Conservation (phyloP, 2,888 invertebrate species). For the Nephrocerus scutellatus region DNA sequence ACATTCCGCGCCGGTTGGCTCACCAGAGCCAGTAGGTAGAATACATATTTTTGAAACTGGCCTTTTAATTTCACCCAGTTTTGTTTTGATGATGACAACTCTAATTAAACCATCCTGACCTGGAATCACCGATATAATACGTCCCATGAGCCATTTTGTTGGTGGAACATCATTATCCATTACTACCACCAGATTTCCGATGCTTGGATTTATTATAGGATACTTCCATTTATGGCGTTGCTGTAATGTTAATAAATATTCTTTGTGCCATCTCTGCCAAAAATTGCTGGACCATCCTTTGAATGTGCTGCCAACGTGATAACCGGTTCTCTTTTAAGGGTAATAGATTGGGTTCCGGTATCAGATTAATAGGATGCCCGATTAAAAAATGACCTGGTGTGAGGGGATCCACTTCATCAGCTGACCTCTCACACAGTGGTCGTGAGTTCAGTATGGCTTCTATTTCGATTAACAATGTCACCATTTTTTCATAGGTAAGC, state of each 20-base stretch:
- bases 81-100: constrained; percentile 7
- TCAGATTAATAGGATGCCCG: constrained; percentile 11
- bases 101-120: constrained; percentile 9
- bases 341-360: constrained; percentile 12
- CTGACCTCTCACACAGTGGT: constrained; percentile 2
- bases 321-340: constrained; percentile 8
- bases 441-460: constrained; percentile 11
- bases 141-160: constrained; percentile 12
- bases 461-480: constrained; percentile 10
- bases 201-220: constrained; percentile 4
- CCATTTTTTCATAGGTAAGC: constrained; percentile 10
- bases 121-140: neutral
- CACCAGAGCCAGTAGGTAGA: too few relatives aligned
- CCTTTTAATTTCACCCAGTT: too few relatives aligned
- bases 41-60: too few relatives aligned
- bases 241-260: constrained; percentile 16
- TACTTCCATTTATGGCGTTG: constrained; percentile 16
- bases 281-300: constrained; percentile 18
- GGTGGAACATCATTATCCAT: constrained; percentile 10
- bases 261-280: constrained; percentile 18
- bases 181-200: constrained; percentile 10
- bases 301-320: constrained; percentile 11
- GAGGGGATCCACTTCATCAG: constrained; percentile 1
- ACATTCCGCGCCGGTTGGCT: too few relatives aligned
- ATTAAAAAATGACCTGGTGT: constrained; percentile 15